Evolutionary conservation across 1,140 invertebrate genomes (phyloP).

Genomic region (Archivesica marissinica): DNA sequence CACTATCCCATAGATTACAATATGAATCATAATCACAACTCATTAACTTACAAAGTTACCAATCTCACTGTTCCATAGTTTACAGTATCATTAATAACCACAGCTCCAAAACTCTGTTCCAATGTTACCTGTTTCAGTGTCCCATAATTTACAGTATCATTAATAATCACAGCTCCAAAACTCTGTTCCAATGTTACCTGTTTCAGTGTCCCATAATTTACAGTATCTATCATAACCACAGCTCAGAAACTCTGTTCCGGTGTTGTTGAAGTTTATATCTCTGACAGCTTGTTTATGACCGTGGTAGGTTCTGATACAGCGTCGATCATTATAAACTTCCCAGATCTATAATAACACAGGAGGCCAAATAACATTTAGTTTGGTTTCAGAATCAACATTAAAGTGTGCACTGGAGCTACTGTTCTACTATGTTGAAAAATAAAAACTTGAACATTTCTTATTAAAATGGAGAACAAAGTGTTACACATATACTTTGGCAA

Average conservation of each 20-base stretch:
- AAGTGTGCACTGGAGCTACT: too few species aligned
- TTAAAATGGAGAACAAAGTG: too few species aligned
- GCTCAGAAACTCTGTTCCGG: slow-evolving; percentile 96
- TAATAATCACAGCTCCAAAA: slow-evolving; percentile 96
- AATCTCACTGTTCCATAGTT: slow-evolving; percentile 99
- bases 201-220: slow-evolving; percentile 99
- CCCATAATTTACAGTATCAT: slow-evolving; percentile 98
- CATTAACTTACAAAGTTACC: too few species aligned
- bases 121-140: slow-evolving; percentile 96
- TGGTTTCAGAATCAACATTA: too few species aligned
- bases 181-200: slow-evolving; percentile 87
- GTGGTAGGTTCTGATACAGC: slow-evolving; percentile 97
- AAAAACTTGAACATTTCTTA: too few species aligned
- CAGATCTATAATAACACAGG: slow-evolving; percentile 91
- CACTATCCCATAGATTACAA: too few species aligned
- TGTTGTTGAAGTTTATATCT: slow-evolving; percentile 98
- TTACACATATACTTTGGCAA: too few species aligned
- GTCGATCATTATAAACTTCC: slow-evolving; percentile 98
- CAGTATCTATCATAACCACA: slow-evolving; percentile 93
- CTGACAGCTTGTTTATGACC: slow-evolving; percentile 98
- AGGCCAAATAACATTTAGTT: too few species aligned
- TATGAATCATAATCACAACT: too few species aligned
- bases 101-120: too few species aligned
- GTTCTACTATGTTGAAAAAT: too few species aligned
- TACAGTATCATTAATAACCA: too few species aligned